Percentiles rank a stretch among this genome's conserved stretches.
Evolutionary conservation across 2,888 invertebrate genomes (phyloP).

Genomic region (Cheilosia pagana): DNA sequence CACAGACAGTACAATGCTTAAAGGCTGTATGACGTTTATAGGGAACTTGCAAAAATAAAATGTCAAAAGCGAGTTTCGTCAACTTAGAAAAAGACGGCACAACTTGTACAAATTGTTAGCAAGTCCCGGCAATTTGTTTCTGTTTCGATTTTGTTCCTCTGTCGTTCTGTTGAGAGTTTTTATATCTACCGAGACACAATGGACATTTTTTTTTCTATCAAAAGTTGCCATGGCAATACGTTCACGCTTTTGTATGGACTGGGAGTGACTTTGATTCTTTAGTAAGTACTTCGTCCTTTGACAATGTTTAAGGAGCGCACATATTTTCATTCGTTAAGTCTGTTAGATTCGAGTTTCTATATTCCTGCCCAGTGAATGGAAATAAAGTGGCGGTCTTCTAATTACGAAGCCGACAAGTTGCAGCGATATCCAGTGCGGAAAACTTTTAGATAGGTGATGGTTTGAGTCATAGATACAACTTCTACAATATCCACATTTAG

Average conservation of each 20-base stretch:
- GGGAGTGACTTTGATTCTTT: slow-evolving; percentile 10
- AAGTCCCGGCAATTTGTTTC: slow-evolving; percentile 67
- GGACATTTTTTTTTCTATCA: background rate
- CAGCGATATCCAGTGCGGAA: background rate
- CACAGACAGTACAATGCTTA: slow-evolving; percentile 20
- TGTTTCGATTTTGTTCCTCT: slow-evolving; percentile 11
- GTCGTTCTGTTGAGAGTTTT: background rate
- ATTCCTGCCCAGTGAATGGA: background rate
- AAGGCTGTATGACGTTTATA: slow-evolving; percentile 39
- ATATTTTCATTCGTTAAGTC: slow-evolving; percentile 20
- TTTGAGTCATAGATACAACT: too few relatives aligned
- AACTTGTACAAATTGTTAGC: slow-evolving; percentile 67
- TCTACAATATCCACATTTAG: too few relatives aligned
- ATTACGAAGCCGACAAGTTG: background rate
- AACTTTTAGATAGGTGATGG: too few relatives aligned
- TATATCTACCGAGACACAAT: slow-evolving; percentile 46
- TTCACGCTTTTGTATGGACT: slow-evolving; percentile 3
- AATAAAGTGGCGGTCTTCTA: background rate
- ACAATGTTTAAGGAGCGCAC: slow-evolving; percentile 4
- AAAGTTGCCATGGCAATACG: slow-evolving; percentile 19
- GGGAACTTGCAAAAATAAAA: slow-evolving; percentile 40
- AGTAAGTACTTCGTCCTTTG: slow-evolving; percentile 2
- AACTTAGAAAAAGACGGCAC: slow-evolving; percentile 24
- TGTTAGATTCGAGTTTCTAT: background rate
- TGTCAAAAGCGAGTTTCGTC: slow-evolving; percentile 50